Base-by-base conservation (phyloP, 2,888 invertebrate species). In the Agrilus biguttatus region DNA sequence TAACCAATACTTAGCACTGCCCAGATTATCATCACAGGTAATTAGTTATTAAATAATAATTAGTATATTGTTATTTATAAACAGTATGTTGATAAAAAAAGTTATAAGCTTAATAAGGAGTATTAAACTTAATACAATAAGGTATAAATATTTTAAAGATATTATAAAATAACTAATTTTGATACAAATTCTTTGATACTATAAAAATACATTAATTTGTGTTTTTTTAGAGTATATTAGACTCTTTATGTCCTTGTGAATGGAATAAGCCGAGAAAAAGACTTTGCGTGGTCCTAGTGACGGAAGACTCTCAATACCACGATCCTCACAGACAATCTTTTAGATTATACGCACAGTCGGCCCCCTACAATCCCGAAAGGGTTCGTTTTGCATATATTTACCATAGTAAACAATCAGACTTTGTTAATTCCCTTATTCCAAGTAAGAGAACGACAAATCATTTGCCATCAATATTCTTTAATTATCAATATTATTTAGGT, bases 1-100 rank as follows among this genome's bases (percentile, higher is more conserved):
- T 37, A 92, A 96, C 69, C 87, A 88, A 64, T 88, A 85, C 68
- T 72, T 96, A 42, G 78, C 83, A 21, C 67, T 96, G 51, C 95
- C 95, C 0, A 70, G 95, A 43, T 70, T 96, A 6, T 92, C 92
- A 0, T 92, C 92, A n/a, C 93, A 93, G 74, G 87, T 79, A 52
- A 38, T 14, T 36, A 21, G 8, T 35, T 35, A 35, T 8, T 35
- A 17, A 17, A 17, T 17, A 17, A 17, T 17, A 17, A 17, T 17
- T 17, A 17, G 4, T 4, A 17, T 17, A 4, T 17, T 17, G 17
- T 4, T 17, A 2, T 17, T 17, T 17, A 4, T 17, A 17, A 17
- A 17, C 17, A 17, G 17, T 35, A 14, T 5, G 7, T 35, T 35
- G 23, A 23, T 23, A 23, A 23, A 23, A 23, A 8, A n/a, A n/a